Percentiles rank a stretch among this genome's conserved stretches.
phyloP scores from a whole-genome alignment of 2,797 vertebrate species.

The Fratercula arctica region DNA sequence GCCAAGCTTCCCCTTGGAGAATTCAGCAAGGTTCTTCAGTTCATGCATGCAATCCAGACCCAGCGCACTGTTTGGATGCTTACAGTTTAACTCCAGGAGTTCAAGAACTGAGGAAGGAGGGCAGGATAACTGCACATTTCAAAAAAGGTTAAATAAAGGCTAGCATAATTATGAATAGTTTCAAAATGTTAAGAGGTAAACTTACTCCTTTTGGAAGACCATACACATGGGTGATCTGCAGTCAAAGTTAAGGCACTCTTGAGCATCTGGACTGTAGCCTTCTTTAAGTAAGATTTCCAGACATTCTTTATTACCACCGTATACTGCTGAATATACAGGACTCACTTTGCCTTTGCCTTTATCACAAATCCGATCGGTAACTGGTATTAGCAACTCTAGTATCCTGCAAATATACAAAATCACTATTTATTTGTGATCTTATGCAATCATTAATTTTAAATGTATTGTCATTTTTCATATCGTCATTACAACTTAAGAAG shows the following conservation, averaged over 20 bases:
- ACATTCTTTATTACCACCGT: slow-evolving; percentile 73
- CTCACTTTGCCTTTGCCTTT: slow-evolving; percentile 83
- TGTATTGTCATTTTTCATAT: rapidly evolving
- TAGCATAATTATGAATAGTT: neutral
- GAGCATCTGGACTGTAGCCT: slow-evolving; percentile 89
- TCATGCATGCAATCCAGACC: neutral
- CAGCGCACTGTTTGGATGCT: neutral
- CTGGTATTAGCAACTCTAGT: slow-evolving; percentile 81
- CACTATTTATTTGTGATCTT: neutral
- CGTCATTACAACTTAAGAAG: neutral
- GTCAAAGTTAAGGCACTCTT: slow-evolving; percentile 78
- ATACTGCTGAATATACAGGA: slow-evolving; percentile 88
- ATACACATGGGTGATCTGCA: slow-evolving; percentile 82
- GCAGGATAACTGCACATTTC: rapidly evolving
- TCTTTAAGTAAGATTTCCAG: slow-evolving; percentile 79
- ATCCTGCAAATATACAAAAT: slow-evolving; percentile 75
- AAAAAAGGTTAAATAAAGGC: neutral
- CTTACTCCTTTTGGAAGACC: slow-evolving; percentile 78
- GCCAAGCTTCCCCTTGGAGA: neutral
- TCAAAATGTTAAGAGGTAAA: neutral
- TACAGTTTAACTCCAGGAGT: neutral
- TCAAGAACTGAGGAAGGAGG: neutral
- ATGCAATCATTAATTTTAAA: neutral
- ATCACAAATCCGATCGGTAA: slow-evolving; percentile 84
- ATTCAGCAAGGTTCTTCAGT: neutral